phyloP scores from a whole-genome alignment of 2,888 invertebrate species.

The Timema cristinae region DNA sequence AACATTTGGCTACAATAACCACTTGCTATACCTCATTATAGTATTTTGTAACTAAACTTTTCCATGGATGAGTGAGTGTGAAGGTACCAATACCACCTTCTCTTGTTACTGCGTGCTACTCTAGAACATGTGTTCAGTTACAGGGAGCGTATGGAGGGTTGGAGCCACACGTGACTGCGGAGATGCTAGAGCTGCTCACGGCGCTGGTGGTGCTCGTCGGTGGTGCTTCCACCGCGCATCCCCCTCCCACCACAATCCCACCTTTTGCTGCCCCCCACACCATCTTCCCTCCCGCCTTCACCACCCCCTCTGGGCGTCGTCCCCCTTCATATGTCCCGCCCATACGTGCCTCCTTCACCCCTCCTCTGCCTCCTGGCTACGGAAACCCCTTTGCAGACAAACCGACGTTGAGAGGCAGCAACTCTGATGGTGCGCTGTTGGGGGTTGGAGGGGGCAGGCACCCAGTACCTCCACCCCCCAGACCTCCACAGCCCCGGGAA shows the following conservation, averaged over 20 bases:
- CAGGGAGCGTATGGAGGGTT: neutral
- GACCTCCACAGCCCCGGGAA: constrained; percentile 64
- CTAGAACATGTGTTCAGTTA: neutral
- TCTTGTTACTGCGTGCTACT: neutral
- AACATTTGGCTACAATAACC: too few species aligned
- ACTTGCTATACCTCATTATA: too few species aligned
- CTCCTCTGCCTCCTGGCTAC: constrained; percentile 78
- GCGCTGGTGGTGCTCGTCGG: constrained; percentile 51
- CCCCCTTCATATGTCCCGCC: constrained; percentile 80
- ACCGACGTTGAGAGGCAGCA: constrained; percentile 74
- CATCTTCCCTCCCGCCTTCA: constrained; percentile 27
- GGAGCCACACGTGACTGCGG: neutral
- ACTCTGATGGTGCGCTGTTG: constrained; percentile 47
- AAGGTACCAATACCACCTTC: too few species aligned
- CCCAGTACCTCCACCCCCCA: constrained; percentile 67
- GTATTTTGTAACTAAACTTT: too few species aligned
- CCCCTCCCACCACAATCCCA: constrained; percentile 45
- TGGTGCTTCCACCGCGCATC: constrained; percentile 56
- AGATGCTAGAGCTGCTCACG: neutral
- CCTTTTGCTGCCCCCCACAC: constrained; percentile 29
- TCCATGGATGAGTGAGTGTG: too few species aligned
- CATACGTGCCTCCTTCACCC: constrained; percentile 70
- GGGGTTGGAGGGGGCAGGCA: constrained; percentile 59
- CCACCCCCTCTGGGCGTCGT: constrained; percentile 31
- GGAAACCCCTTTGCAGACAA: constrained; percentile 85